Base-by-base conservation (phyloP, 2,113 vertebrate genomes). In the Microtus richardsoni region DNA sequence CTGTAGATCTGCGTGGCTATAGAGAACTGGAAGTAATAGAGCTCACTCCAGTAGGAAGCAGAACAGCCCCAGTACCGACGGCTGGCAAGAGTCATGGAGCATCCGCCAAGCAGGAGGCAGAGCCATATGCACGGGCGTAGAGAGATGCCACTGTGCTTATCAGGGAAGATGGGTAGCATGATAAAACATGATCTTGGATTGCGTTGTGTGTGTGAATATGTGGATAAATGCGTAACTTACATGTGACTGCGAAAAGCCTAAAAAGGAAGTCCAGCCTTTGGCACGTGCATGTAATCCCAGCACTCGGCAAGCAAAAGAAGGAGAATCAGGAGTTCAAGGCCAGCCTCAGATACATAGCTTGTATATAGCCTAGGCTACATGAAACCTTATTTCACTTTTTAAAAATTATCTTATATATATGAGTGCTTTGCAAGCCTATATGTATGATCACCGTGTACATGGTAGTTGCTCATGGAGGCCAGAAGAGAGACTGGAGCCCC, bases 191-290 rank as follows among this genome's bases (percentile, higher is more conserved):
- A 17, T 44, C 74, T 91, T 90, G 91, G 28, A 62, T 86, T 68
- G 4, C 62, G 39, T 71, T 85, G 49, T 75, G 26, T 78, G 84
- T 95, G 68, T 92, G 91, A 79, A 47, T 92, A 16, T 52, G 49
- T 88, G 77, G 91, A 13, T 71, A 92, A 52, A 64, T 74, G 39
- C 22, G 60, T 74, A 95, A 60, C 85, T 90, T 88, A 90, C 8
- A 49, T 12, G 10, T 39, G 83, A 93, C 36, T 74, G 33, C 79
- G 10, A 64, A 52, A 60, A 89, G 47, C 54, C 79, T 86, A 13
- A 64, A 90, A 79, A 28, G 74, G 66, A 52, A 87, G 47, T 36
- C 66, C 13, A 36, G 64, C 47, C 64, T 68, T 36, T 54, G 33
- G 12, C 21, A 54, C 14, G 28, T 17, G 66, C 47, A 17, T 87